Percentiles rank a stretch among this genome's conserved stretches.
These are phyloP conservation scores for Morpho deidamia DNA, from an alignment of 2,888 invertebrate genomes.

Conservation along the genomic window DNA sequence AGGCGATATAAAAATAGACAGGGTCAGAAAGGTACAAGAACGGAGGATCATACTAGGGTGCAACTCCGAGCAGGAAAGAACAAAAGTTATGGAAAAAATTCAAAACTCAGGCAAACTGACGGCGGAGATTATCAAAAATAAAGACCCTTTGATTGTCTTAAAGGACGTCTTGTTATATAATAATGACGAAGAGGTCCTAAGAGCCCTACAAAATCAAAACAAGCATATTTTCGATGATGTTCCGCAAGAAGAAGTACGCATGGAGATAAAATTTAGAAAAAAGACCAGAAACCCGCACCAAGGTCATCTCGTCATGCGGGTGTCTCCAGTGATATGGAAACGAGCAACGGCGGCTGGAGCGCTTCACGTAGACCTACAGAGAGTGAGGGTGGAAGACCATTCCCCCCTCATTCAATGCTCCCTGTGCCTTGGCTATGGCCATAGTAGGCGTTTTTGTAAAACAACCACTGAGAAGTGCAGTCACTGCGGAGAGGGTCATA, in stretches of 20 bases:
- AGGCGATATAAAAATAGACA: no score
- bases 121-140: not conserved
- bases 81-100: not conserved
- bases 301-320: no score
- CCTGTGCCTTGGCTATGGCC: no score
- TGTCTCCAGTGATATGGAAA: not conserved
- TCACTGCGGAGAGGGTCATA: no score
- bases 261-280: no score
- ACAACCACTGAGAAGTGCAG: no score
- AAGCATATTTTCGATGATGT: not conserved
- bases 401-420: no score
- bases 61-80: not conserved
- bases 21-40: not conserved
- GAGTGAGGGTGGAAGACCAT: not conserved
- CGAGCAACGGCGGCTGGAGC: not conserved
- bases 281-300: no score
- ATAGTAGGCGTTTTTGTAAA: no score
- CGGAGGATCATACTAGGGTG: not conserved
- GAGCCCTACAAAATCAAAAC: not conserved
- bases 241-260: not conserved
- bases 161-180: not conserved
- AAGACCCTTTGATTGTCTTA: not conserved
- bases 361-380: constrained; percentile 1
- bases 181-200: not conserved
- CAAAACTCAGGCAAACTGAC: not conserved